A percentile compares a stretch with the other conserved stretches of the same genome.
Conservation (phyloP, 1,140 invertebrate species). For the Drosophila lowei region DNA sequence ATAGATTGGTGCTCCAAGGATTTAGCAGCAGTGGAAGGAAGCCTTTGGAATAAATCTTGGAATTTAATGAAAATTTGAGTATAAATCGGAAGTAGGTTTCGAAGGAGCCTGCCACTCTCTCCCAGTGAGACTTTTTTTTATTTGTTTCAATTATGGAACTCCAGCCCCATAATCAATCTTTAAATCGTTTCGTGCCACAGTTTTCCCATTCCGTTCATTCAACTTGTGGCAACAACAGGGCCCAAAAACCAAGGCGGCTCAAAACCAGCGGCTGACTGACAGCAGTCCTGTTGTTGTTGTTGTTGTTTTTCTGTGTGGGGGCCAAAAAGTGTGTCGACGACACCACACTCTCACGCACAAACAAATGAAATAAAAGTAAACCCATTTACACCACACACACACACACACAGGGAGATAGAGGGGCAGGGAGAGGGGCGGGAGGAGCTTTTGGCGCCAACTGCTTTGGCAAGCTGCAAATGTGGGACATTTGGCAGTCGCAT, state of each 20-base stretch:
- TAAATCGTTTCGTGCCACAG: conserved; percentile 17
- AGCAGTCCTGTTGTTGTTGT: conserved; percentile 29
- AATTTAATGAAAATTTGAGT: not conserved
- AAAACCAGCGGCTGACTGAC: conserved; percentile 19
- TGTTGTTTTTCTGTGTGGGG: conserved; percentile 30
- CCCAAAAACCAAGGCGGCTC: conserved; percentile 14
- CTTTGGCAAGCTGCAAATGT: conserved; percentile 73
- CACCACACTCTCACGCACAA: conserved; percentile 44
- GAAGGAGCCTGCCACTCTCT: no score
- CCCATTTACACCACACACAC: conserved; percentile 74
- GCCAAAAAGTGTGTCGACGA: conserved; percentile 77
- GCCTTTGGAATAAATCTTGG: not conserved
- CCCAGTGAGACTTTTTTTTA: no score
- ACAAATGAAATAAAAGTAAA: conserved; percentile 82
- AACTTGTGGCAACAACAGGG: conserved; percentile 52
- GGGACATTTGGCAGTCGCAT: conserved; percentile 75
- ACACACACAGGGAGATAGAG: conserved; percentile 9
- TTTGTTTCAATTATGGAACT: not conserved
- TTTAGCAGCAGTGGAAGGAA: not conserved
- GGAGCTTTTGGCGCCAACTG: conserved; percentile 49
- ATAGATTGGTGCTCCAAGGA: not conserved
- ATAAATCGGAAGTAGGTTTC: no score
- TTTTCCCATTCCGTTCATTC: conserved; percentile 32
- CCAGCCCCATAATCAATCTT: conserved; percentile 1
- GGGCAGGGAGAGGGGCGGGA: not conserved